Evolutionary conservation across 2,888 invertebrate genomes (phyloP).

Genomic region (Entomobrya proxima): DNA sequence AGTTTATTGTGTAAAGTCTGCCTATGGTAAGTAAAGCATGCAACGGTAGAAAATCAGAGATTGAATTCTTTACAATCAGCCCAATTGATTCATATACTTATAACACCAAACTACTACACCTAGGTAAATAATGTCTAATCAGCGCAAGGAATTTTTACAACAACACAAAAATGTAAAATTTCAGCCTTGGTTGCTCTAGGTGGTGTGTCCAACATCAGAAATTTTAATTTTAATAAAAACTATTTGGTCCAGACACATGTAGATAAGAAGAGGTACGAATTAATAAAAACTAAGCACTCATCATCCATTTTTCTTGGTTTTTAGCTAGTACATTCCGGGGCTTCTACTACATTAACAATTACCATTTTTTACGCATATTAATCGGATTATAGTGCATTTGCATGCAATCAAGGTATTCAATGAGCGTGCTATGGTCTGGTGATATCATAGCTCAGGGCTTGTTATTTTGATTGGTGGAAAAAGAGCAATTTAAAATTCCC

Average conservation of each 20-base stretch:
- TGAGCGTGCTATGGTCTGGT: conserved; percentile 18
- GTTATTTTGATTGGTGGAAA: conserved; percentile 50
- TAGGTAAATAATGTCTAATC: no score
- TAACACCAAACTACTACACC: no score
- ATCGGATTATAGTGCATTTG: conserved; percentile 44
- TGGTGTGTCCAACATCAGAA: no score
- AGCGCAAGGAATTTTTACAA: no score
- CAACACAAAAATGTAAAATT: no score
- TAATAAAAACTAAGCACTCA: not conserved
- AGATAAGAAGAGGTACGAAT: not conserved
- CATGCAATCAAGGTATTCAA: conserved; percentile 50
- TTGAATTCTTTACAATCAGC: no score
- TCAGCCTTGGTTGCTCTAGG: no score
- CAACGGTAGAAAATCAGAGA: no score
- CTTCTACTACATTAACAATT: conserved; percentile 1
- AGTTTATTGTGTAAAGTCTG: no score
- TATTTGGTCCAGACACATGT: not conserved
- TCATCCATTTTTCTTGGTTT: conserved; percentile 30
- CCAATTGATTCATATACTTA: no score
- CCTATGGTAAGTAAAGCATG: no score
- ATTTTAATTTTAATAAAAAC: no score
- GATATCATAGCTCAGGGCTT: conserved; percentile 14
- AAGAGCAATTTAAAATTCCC: not conserved
- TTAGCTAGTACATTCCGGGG: conserved; percentile 15
- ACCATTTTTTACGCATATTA: conserved; percentile 24